Conservation (phyloP, 2,797 vertebrate species). For the Serranus cabrilla region DNA sequence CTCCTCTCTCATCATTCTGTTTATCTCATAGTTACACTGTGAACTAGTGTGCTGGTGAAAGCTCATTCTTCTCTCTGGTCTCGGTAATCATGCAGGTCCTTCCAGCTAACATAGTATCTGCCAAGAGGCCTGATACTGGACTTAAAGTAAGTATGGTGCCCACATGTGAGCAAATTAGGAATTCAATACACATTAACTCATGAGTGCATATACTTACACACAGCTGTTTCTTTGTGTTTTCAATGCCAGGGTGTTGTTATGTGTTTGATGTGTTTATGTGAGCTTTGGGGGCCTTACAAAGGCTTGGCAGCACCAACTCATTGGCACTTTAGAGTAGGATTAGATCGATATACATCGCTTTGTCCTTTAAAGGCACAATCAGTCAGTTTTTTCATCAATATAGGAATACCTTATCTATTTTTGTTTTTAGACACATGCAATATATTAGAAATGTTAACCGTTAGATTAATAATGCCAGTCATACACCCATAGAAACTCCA, state of each 20-base stretch:
- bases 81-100: slow-evolving; percentile 39
- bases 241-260: slow-evolving; percentile 64
- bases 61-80: slow-evolving; percentile 33
- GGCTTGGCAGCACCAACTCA: slow-evolving; percentile 54
- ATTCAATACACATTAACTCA: slow-evolving; percentile 45
- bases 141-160: slow-evolving; percentile 65
- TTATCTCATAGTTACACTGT: slow-evolving; percentile 54
- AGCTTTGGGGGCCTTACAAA: slow-evolving; percentile 54
- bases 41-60: slow-evolving; percentile 56
- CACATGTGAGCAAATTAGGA: slow-evolving; percentile 69
- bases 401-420: too few relatives aligned
- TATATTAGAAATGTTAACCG: too few relatives aligned
- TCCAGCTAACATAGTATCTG: slow-evolving; percentile 44
- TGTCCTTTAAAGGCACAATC: neutral
- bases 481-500: neutral
- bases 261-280: slow-evolving; percentile 74
- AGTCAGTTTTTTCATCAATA: too few relatives aligned
- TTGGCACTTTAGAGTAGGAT: slow-evolving; percentile 43
- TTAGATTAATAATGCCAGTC: neutral
- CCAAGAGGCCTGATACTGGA: slow-evolving; percentile 39
- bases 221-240: slow-evolving; percentile 62
- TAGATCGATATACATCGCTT: neutral
- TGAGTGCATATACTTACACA: slow-evolving; percentile 44
- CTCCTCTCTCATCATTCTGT: slow-evolving; percentile 78
- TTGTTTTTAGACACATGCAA: too few relatives aligned